Base-by-base conservation (phyloP, 1,140 invertebrate species). In the Tyrophagus putrescentiae region DNA sequence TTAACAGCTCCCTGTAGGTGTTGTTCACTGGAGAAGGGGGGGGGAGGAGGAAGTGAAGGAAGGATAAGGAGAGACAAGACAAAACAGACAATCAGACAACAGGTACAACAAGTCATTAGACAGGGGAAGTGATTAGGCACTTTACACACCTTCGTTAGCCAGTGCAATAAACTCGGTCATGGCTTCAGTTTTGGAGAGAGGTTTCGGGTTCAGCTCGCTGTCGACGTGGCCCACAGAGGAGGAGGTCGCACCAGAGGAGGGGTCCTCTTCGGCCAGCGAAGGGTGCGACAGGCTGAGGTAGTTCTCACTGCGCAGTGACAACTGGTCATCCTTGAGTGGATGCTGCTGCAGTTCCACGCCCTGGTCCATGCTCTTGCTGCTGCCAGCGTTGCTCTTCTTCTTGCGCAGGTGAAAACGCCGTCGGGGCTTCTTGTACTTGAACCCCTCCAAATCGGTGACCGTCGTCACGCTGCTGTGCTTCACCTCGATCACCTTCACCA, bases 341-440 rank as follows among this genome's bases (percentile, higher is more conserved):
- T 23, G 33, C 21, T 41, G 25, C 25, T 57, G 39, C n/a, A n/a
- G n/a, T 36, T 52, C 57, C 36, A 62, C 61, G 23, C 58, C 44
- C 28, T 64, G 63, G 29, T 64, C 57, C 32, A 32, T 7, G 18
- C 11, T 11, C 39, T 60, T 60, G 27, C 5, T 28, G n/a, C n/a
- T n/a, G n/a, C 36, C 27, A 6, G 41, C 21, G 27, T 65, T 63
- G 39, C 58, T 63, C 29, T 65, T 64, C 70, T 81, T 82, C 67
- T 81, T 80, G 32, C 79, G 73, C 4, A 83, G 70, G n/a, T 79
- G 79, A 69, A 83, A 83, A 64, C 81, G 80, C 65, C 77, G 79
- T 1, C 79, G 72, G 64, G 81, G 79, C 67, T 82, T 82, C 68
- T 82, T 83, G 1, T 80, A 76, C 66, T 77, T 79, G 1, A 78